Conservation (phyloP, 2,113 vertebrate genomes). For the Romanogobio albipinnatus region DNA sequence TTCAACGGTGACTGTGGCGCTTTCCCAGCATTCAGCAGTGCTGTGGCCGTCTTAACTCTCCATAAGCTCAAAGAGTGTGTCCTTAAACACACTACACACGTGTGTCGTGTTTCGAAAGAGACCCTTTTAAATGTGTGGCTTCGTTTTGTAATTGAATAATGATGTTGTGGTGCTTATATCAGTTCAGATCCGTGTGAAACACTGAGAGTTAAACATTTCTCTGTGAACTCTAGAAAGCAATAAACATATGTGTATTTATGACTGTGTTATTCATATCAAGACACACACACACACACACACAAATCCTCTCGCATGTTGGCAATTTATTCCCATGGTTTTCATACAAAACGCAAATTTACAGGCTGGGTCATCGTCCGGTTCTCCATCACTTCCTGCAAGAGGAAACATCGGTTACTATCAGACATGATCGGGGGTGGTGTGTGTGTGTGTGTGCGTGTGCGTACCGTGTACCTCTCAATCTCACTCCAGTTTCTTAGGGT, state of each 20-base stretch:
- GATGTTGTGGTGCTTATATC: neutral
- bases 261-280: neutral
- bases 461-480: neutral
- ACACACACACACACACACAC: neutral
- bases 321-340: constrained; percentile 51
- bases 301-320: neutral
- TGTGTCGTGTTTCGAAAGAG: no score
- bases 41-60: no score
- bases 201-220: neutral
- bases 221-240: neutral
- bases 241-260: neutral
- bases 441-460: neutral
- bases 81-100: no score
- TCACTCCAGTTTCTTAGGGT: constrained; percentile 93
- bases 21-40: no score
- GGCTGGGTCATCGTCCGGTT: neutral
- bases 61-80: no score
- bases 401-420: neutral
- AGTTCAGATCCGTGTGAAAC: neutral
- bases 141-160: neutral
- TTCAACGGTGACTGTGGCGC: no score
- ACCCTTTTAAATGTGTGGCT: neutral
- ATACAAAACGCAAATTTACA: constrained; percentile 48
- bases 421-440: neutral
- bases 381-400: neutral